A percentile compares a stretch with the other conserved stretches of the same genome.
Evolutionary conservation across 1,140 invertebrate species (phyloP).

Genomic region (Drosophila subobscura): DNA sequence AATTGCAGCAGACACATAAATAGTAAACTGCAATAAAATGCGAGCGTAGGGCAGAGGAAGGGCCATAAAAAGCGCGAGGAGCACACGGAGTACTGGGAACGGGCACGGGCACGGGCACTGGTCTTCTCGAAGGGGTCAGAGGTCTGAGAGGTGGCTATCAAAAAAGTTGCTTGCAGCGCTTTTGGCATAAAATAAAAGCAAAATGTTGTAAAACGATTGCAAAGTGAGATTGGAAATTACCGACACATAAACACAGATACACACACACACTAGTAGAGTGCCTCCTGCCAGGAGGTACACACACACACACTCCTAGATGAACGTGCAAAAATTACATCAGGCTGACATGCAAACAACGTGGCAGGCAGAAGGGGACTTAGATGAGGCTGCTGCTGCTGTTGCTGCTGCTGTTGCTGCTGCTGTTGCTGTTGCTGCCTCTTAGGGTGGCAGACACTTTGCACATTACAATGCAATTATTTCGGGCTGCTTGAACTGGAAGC

Average conservation of each 20-base stretch:
- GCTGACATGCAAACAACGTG: slow-evolving; percentile 61
- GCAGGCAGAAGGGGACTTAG: slow-evolving; percentile 20
- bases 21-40: slow-evolving; percentile 78
- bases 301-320: slow-evolving; percentile 44
- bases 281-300: slow-evolving; percentile 13
- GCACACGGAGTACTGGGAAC: not conserved
- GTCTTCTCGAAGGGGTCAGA: slow-evolving; percentile 9
- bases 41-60: slow-evolving; percentile 21
- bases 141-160: slow-evolving; percentile 46
- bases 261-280: slow-evolving; percentile 4
- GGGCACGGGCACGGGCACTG: no score
- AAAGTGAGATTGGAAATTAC: slow-evolving; percentile 82
- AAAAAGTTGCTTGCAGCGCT: slow-evolving; percentile 66
- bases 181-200: slow-evolving; percentile 81
- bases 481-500: slow-evolving; percentile 74
- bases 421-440: slow-evolving; percentile 9
- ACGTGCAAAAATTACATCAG: slow-evolving; percentile 79
- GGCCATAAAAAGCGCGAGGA: slow-evolving; percentile 14
- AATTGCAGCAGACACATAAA: slow-evolving; percentile 83
- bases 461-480: slow-evolving; percentile 83
- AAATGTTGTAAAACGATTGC: slow-evolving; percentile 82
- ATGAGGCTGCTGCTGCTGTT: not conserved
- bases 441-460: slow-evolving; percentile 75
- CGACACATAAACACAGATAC: slow-evolving; percentile 64
- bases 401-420: slow-evolving; percentile 14